Base-by-base conservation (phyloP, 1,140 invertebrate genomes). In the Pectinophora gossypiella region DNA sequence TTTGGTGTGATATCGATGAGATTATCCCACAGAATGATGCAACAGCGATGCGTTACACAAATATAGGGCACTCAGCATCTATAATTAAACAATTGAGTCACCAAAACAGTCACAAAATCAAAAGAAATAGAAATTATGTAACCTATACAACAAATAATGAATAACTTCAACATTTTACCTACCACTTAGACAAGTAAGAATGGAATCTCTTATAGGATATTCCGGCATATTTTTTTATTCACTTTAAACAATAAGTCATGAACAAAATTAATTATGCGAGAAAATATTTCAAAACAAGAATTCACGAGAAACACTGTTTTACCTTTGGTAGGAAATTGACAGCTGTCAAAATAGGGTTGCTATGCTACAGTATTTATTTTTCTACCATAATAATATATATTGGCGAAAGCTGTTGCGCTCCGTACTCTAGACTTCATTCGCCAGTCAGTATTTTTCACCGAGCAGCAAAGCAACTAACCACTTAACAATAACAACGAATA, bases 181-280 rank as follows among this genome's bases (percentile, higher is more conserved):
- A 85, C 82, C 79, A 21, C 70, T 85, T 5, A 85, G 51, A n/a
- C 78, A 76, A 45, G 79, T 82, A 21, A 85, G 64, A 42, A 85
- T 72, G 13, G 76, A 72, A 44, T 85, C 82, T 43, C 64, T 67
- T 43, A 85, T 19, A 50, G 72, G 69, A 50, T 72, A 74, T 60
- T 85, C 82, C 19, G 82, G 82, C 79, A 85, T 85, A 21, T 38
- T 53, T 36, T 18, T 32, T 12, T 9, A 2, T 12, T 12, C 27
- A n/a, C n/a, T 32, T 32, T 2, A 3, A 3, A 32, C 2, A 12
- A 32, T n/a, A 32, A 32, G 9, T 12, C 2, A 32, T 32, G n/a
- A 32, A 32, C 9, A 7, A 32, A 32, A 32, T 12, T n/a, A 32
- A 32, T 32, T 3, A 3, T 32, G 9, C 27, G n/a, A 3, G 27